Percentiles rank a stretch among this genome's conserved stretches.
phyloP scores from a whole-genome alignment of 2,888 invertebrate genomes.

The Leptinotarsa haldemani region DNA sequence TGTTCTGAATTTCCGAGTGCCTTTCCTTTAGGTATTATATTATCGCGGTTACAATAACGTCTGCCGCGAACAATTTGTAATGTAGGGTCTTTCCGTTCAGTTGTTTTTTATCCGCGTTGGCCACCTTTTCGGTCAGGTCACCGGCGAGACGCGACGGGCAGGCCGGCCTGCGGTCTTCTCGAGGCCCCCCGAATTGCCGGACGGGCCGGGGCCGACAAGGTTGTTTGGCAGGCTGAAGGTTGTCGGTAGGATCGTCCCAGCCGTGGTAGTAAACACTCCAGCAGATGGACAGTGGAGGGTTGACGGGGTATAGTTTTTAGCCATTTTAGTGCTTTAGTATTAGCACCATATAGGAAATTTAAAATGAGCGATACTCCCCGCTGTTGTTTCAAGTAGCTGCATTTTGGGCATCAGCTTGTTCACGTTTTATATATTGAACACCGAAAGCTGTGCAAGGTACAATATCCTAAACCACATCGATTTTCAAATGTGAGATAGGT shows the following conservation, averaged over 20 bases:
- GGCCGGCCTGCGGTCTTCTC: slow-evolving; percentile 28
- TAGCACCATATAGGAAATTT: too few relatives aligned
- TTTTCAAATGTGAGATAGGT: too few relatives aligned
- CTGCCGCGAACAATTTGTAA: slow-evolving; percentile 33
- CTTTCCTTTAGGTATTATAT: slow-evolving; percentile 5
- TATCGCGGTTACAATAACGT: slow-evolving; percentile 26
- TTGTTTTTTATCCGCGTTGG: slow-evolving; percentile 33
- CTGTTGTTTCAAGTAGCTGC: too few relatives aligned
- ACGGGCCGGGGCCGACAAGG: slow-evolving; percentile 29
- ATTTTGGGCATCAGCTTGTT: too few relatives aligned
- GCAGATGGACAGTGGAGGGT: slow-evolving; percentile 4
- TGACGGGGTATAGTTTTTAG: background rate
- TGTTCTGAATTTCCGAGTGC: slow-evolving; percentile 9
- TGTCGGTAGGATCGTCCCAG: slow-evolving; percentile 28
- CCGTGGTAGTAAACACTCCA: slow-evolving; percentile 34
- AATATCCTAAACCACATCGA: too few relatives aligned
- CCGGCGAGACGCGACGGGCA: slow-evolving; percentile 5
- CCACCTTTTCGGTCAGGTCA: slow-evolving; percentile 33
- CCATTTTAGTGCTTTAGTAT: too few relatives aligned
- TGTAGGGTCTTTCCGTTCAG: slow-evolving; percentile 28
- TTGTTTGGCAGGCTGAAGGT: slow-evolving; percentile 37
- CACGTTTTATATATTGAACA: too few relatives aligned
- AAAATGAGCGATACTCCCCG: too few relatives aligned
- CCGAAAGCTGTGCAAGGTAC: too few relatives aligned
- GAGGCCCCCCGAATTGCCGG: slow-evolving; percentile 22